Base-by-base conservation (phyloP, 2,888 invertebrate species). In the Balanococcus diminutus region DNA sequence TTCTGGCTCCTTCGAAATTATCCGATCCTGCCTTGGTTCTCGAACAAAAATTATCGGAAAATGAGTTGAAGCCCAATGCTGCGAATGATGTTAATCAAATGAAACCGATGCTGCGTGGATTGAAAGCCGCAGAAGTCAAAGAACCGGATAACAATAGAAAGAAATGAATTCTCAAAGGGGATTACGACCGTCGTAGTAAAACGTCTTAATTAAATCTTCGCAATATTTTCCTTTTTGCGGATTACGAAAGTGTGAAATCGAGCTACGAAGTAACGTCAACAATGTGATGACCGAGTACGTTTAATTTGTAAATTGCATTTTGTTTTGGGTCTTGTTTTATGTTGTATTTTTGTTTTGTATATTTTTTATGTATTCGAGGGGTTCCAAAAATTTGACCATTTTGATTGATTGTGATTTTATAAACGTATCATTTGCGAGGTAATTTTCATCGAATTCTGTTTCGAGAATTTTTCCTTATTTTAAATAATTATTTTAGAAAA, bases 81-180 rank as follows among this genome's bases (percentile, higher is more conserved):
- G 22, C 32, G 3, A 36, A 51, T 51, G 28, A 67, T 14, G 11
- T 67, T 25, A 11, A 25, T 28, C 61, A 67, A 67, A 14, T 67
- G 72, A 84, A 84, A 72, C 72, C 84, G 11, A 84, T 84, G 84
- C n/a, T 46, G 25, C 19, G 84, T 14, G 84, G 79, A 31, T 28
- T 84, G 31, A 84, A 84, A 75, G 72, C 42, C 3, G 39, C 31
- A 0, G 75, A 84, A 25, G 39, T 72, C 14, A 67, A 67, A 39
- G 61, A 36, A 19, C 75, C 72, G 1, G 72, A 72, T 19, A 75
- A 28, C 36, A 42, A 84, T 42, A 61, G 72, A n/a, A 84, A 84
- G 19, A 75, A 84, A 46, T 84, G 31, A 84, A 28, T 82, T 81
- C 28, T 1, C 0, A 28, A 28, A 67, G 28, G 5, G n/a, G n/a